These are phyloP conservation scores for Megalops atlanticus DNA, from an alignment of 2,113 vertebrate species.

Conservation along the genomic window DNA sequence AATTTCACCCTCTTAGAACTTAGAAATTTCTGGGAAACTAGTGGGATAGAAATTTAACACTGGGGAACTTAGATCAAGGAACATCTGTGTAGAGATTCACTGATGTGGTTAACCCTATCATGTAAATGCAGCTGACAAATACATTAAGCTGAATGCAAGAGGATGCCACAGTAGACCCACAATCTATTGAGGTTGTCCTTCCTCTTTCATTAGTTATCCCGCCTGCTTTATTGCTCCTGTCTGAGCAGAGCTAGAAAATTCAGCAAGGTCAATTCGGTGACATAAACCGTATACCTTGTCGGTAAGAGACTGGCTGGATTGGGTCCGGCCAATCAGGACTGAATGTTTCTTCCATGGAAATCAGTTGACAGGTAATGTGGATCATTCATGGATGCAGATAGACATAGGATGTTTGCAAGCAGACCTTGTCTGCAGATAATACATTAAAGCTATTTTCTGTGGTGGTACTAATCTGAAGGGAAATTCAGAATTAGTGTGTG, in stretches of 20 bases:
- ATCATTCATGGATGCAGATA: neutral
- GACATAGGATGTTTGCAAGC: neutral
- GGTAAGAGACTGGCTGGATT: slow-evolving; percentile 66
- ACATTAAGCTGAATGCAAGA: neutral
- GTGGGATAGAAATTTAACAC: no score
- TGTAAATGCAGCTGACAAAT: no score
- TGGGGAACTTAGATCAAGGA: no score
- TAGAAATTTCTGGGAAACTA: no score
- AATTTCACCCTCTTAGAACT: no score
- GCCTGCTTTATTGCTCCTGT: slow-evolving; percentile 50
- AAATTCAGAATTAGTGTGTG: neutral
- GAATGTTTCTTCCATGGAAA: slow-evolving; percentile 11
- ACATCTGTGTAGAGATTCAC: no score
- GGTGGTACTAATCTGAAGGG: neutral
- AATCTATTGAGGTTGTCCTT: slow-evolving; percentile 60
- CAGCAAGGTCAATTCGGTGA: slow-evolving; percentile 88
- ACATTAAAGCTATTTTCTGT: neutral
- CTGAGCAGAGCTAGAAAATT: slow-evolving; percentile 60
- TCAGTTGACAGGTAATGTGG: slow-evolving; percentile 45
- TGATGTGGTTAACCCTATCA: no score
- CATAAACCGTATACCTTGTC: slow-evolving; percentile 88
- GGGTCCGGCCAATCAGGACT: slow-evolving; percentile 59
- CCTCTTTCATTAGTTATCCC: slow-evolving; percentile 66
- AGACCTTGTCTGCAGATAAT: neutral
- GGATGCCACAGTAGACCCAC: neutral